Evolutionary conservation across 1,140 invertebrate genomes (phyloP).

Genomic region (Aphidius ervi): DNA sequence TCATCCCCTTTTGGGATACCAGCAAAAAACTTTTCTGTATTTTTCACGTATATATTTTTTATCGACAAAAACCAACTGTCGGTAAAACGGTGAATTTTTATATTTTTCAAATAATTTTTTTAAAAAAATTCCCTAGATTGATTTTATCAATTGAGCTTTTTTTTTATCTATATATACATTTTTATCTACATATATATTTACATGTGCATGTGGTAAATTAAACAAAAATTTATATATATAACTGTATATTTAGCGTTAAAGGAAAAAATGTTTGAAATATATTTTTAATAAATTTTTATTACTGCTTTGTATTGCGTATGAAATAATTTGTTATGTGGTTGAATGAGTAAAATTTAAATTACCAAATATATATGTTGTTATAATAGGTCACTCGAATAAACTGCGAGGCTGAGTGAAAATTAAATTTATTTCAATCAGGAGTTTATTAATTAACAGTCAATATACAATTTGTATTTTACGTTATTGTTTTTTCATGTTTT

Average conservation of each 20-base stretch:
- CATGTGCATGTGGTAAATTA: not conserved
- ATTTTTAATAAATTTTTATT: slow-evolving; percentile 9
- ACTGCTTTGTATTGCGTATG: not conserved
- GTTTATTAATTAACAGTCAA: too few relatives aligned
- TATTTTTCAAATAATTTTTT: not conserved
- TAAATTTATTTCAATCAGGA: too few relatives aligned
- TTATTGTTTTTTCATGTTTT: too few relatives aligned
- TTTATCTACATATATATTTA: too few relatives aligned
- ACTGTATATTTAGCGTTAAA: not conserved
- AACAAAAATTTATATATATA: not conserved
- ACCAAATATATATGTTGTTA: not conserved
- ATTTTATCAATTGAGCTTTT: too few relatives aligned
- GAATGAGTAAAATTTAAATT: slow-evolving; percentile 25
- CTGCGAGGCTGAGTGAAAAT: too few relatives aligned
- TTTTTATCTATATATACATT: too few relatives aligned
- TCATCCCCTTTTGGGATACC: not conserved
- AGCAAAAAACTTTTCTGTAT: not conserved
- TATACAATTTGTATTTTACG: too few relatives aligned
- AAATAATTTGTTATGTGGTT: slow-evolving; percentile 19
- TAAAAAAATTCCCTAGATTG: not conserved
- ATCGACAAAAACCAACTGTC: slow-evolving; percentile 17
- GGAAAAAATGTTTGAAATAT: not conserved
- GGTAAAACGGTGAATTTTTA: slow-evolving; percentile 5
- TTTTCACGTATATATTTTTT: slow-evolving; percentile 1
- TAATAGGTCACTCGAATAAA: too few relatives aligned